phyloP scores from a whole-genome alignment of 2,888 invertebrate genomes.

The Timandra comae region DNA sequence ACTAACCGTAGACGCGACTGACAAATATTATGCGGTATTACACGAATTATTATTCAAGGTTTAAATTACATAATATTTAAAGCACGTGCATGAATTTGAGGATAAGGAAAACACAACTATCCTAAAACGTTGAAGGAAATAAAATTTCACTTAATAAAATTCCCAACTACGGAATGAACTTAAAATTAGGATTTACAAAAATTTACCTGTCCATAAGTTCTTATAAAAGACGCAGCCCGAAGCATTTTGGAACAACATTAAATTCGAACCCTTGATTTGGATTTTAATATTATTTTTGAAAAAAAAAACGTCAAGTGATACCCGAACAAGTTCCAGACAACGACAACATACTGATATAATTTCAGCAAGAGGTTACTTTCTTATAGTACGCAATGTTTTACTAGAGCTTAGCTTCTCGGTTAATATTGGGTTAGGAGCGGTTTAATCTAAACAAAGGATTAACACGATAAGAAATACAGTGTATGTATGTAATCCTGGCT shows the following conservation, averaged over 20 bases:
- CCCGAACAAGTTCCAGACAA: constrained; percentile 14
- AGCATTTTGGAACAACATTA: constrained; percentile 47
- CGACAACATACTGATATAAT: constrained; percentile 25
- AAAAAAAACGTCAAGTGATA: constrained; percentile 4
- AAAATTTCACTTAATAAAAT: constrained; percentile 3
- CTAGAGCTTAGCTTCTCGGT: constrained; percentile 38
- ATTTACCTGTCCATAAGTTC: constrained; percentile 58
- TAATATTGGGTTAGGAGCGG: constrained; percentile 48
- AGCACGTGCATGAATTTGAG: too few relatives aligned
- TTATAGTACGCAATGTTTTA: constrained; percentile 50
- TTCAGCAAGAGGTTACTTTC: constrained; percentile 29
- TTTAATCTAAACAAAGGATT: constrained; percentile 52
- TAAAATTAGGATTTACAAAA: constrained; percentile 3
- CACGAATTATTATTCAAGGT: too few relatives aligned
- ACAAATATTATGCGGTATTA: too few relatives aligned
- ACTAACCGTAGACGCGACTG: constrained; percentile 14
- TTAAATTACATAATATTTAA: too few relatives aligned
- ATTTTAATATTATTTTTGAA: constrained; percentile 2
- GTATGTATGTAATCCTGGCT: constrained; percentile 43
- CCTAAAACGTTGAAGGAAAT: constrained; percentile 1
- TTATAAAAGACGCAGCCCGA: constrained; percentile 64
- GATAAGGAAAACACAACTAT: too few relatives aligned
- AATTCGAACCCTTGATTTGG: constrained; percentile 23
- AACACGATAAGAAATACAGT: constrained; percentile 48
- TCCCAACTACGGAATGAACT: not conserved